These are phyloP conservation scores for Hipparchia semele DNA, from an alignment of 2,888 invertebrate species.

Conservation along the genomic window DNA sequence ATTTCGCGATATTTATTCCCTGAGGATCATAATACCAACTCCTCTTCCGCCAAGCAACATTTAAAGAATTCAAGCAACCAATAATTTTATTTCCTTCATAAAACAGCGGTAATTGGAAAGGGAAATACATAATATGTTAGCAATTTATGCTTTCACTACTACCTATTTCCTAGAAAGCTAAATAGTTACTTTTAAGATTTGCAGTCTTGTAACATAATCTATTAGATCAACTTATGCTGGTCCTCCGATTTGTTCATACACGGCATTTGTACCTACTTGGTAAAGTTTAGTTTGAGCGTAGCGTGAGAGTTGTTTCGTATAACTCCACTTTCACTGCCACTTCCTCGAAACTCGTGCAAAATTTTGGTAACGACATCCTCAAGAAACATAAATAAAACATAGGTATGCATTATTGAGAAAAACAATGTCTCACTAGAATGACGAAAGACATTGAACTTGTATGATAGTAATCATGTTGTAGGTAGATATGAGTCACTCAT, in stretches of 20 bases:
- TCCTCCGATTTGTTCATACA: not conserved
- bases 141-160: not conserved
- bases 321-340: constrained; percentile 15
- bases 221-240: too few species aligned
- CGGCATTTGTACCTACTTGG: not conserved
- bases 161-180: not conserved
- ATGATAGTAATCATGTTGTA: not conserved
- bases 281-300: not conserved
- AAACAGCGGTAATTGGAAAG: not conserved
- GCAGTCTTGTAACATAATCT: not conserved
- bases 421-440: not conserved
- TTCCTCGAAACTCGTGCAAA: constrained; percentile 13
- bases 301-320: constrained; percentile 19
- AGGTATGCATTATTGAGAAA: not conserved
- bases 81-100: not conserved
- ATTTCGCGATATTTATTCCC: too few species aligned
- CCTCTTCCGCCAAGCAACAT: too few species aligned
- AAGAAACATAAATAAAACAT: constrained; percentile 2
- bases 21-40: too few species aligned
- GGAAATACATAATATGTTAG: not conserved
- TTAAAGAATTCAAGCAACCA: not conserved
- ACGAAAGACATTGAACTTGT: not conserved
- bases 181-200: not conserved
- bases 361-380: constrained; percentile 10
- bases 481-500: not conserved